Conservation (phyloP, 53 echinoderm and acorn worm genomes). For the Patiria pectinifera region DNA sequence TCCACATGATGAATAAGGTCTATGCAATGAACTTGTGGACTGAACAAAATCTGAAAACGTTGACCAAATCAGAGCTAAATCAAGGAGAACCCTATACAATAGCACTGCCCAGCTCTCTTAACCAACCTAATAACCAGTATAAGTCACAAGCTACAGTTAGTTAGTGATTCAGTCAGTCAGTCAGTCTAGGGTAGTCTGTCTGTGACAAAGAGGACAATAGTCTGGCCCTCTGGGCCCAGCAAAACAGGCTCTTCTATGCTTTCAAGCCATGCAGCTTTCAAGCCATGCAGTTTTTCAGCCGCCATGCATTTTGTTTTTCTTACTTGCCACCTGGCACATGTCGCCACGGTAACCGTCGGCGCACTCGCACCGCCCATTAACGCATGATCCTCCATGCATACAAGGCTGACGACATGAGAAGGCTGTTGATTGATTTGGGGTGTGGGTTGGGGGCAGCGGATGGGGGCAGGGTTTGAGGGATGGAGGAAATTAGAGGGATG, state of each 20-base stretch:
- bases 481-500: too few species aligned
- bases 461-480: background rate
- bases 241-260: background rate
- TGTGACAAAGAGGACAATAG: too few species aligned
- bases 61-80: too few species aligned
- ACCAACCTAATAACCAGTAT: too few species aligned
- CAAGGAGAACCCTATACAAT: too few species aligned
- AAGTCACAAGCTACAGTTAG: too few species aligned
- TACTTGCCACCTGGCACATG: slow-evolving; percentile 76
- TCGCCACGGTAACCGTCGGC: slow-evolving; percentile 71
- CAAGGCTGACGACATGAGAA: slow-evolving; percentile 56
- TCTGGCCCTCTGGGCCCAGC: background rate
- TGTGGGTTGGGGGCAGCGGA: background rate
- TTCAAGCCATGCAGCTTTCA: background rate
- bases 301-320: slow-evolving; percentile 35
- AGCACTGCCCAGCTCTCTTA: too few species aligned
- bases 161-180: too few species aligned
- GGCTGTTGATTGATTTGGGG: background rate
- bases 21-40: too few species aligned
- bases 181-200: too few species aligned
- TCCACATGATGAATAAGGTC: too few species aligned
- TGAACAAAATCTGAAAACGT: too few species aligned
- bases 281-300: background rate
- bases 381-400: slow-evolving; percentile 79
- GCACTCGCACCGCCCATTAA: slow-evolving; percentile 68